These are phyloP conservation scores for Helarctos malayanus DNA, from an alignment of 2,797 vertebrate genomes.

Conservation along the genomic window DNA sequence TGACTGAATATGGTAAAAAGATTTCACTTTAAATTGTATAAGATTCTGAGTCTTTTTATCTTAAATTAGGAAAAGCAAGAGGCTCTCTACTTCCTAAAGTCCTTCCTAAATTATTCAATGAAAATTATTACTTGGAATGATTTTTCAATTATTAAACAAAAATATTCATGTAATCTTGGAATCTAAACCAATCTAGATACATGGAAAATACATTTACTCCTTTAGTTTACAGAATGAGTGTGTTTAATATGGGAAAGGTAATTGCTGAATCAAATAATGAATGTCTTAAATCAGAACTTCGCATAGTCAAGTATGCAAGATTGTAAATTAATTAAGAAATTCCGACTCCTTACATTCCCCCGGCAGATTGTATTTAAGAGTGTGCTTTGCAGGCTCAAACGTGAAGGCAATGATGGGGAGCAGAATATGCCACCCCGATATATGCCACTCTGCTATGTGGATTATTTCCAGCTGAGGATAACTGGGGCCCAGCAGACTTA, in stretches of 20 bases:
- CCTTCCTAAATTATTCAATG: not conserved
- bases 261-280: not conserved
- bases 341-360: not conserved
- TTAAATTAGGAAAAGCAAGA: not conserved
- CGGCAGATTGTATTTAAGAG: not conserved
- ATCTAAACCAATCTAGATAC: not conserved
- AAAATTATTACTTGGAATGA: not conserved
- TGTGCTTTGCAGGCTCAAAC: not conserved
- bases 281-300: not conserved
- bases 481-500: not conserved
- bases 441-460: no score
- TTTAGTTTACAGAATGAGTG: not conserved
- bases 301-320: not conserved
- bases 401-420: not conserved
- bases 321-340: not conserved
- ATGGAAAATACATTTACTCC: not conserved
- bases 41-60: not conserved
- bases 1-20: not conserved
- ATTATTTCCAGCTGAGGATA: not conserved
- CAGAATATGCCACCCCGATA: not conserved
- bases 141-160: slow-evolving; percentile 17
- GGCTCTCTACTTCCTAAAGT: not conserved
- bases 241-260: not conserved
- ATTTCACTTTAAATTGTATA: not conserved
- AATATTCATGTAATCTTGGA: not conserved